Base-by-base conservation (phyloP, 2,113 vertebrate species). In the Anguilla japonica region DNA sequence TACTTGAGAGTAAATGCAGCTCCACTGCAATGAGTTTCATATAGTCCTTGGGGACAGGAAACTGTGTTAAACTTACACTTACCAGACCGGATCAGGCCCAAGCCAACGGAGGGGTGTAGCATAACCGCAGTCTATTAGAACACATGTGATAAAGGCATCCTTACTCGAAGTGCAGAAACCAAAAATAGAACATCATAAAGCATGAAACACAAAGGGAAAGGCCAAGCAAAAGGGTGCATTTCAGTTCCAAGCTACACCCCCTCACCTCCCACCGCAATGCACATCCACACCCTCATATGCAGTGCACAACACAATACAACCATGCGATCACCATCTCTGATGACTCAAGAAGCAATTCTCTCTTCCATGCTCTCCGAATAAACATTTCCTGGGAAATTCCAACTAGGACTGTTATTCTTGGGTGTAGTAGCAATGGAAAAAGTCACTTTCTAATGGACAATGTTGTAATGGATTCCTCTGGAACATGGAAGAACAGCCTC, bases 131-230 rank as follows among this genome's bases (percentile, higher is more conserved):
- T 11, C 3, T 34, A 75, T 2, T 13, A 26, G 26, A 75, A 75
- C n/a, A 34, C 11, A 2, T 75, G 71, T 14, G n/a, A 26, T n/a
- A 83, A 9, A 39, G 26, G 89, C 92, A 91, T 8, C 91, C 89
- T 34, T 89, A 90, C 92, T 91, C 93, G 90, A 2, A 88, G 90
- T 87, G 91, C 89, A 89, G 93, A 92, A 92, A 89, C 91, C 88
- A 91, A 93, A 91, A 94, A 94, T 94, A 95, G 93, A 91, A 67
- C 56, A 85, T 88, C 88, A 88, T 91, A 86, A 88, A 89, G 91
- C 89, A 89, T 88, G 89, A 87, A 87, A 57, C 41, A 83, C 50
- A 83, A 57, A 83, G 53, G 22, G 85, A 87, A 88, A 90, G 90
- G 60, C 11, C 22, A 40, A 89, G 89, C 83, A 56, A 84, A 26